Evolutionary conservation across 2,888 invertebrate genomes (phyloP), one percentile per base, ranked within the genome.

Genomic region (Tetranychus piercei): DNA sequence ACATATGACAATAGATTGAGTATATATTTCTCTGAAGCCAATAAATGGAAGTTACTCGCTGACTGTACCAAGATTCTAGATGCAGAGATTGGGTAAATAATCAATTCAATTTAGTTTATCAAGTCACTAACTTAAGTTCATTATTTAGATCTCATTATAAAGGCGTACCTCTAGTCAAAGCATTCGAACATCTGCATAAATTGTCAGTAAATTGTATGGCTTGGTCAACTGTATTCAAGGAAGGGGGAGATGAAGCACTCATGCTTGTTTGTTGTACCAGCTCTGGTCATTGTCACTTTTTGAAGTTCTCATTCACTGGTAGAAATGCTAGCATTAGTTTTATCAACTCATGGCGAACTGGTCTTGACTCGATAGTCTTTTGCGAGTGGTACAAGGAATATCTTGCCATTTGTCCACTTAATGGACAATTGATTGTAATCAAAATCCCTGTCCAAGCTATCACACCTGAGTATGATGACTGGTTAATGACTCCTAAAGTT

Each of bases 271-370:
- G 69, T 69, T 11, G 20, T 20, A 20, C 69, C 1, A n/a, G 22
- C 11, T 69, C 69, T 22, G 69, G 69, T 6, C 69, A 69, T 69
- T 69, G 69, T 69, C 69, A 69, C 34, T 69, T 69, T 23, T 1
- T 69, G 6, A n/a, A 22, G 8, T 15, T 55, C 55, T 15, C 9
- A 15, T 55, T 55, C 1, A 55, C 55, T 69, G 69, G 20, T 11
- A 22, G 20, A 20, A 71, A 71, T 45, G 34, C 9, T 2, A 15
- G 9, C 15, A 44, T 71, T 18, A 45, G 9, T 44, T 15, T 71
- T 8, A 3, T n/a, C n/a, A 34, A n/a, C 18, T 15, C 44, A 44
- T 71, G 71, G 71, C 2, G 4, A 18, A n/a, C 71, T 44, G 34
- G 71, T 34, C 71, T 71, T n/a, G 71, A 15, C 20, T 34, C 18